Base-by-base conservation (phyloP, 2,888 invertebrate genomes). In the Dasysyrphus albostriatus region DNA sequence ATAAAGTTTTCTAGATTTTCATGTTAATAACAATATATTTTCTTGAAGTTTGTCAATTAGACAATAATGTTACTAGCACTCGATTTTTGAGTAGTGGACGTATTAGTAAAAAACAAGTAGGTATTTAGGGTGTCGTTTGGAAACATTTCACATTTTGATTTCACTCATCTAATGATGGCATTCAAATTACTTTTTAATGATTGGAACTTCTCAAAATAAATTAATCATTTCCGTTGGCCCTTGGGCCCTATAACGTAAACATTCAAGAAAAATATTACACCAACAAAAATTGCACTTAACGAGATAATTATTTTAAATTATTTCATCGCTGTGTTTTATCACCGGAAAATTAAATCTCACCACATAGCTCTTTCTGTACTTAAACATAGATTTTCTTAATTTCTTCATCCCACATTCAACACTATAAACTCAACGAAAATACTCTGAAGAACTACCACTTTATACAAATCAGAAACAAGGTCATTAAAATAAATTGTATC, bases 311-410 rank as follows among this genome's bases (percentile, higher is more conserved):
- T 51, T 51, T 51, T 3, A 24, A 51, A 51, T 51, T 51, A 51
- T 51, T 12, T 24, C 51, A 24, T 51, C 51, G 24, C 12, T 10
- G 49, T 49, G 51, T 51, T 12, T 51, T 51, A 24, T 5, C 12
- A 24, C 24, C 51, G 51, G 51, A 51, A 51, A 51, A 51, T 51
- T 51, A 51, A 51, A 51, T 51, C 19, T 51, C 24, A 12, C 51
- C 24, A 51, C 51, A 51, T 51, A 24, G 24, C 5, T 51, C 10
- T 8, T 51, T 24, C 2, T 8, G n/a, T n/a, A n/a, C n/a, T n/a
- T n/a, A n/a, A n/a, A n/a, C n/a, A n/a, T 5, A 37, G 2, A 12
- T 12, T 51, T 51, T 49, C 49, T 12, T 51, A 24, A 51, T 51
- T 51, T 51, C 51, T 51, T 51, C 24, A 51, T 51, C 51, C 51